Evolutionary conservation across 2,797 vertebrate genomes (phyloP), one percentile per base, ranked within the genome.

Genomic region (Scleropages formosus): DNA sequence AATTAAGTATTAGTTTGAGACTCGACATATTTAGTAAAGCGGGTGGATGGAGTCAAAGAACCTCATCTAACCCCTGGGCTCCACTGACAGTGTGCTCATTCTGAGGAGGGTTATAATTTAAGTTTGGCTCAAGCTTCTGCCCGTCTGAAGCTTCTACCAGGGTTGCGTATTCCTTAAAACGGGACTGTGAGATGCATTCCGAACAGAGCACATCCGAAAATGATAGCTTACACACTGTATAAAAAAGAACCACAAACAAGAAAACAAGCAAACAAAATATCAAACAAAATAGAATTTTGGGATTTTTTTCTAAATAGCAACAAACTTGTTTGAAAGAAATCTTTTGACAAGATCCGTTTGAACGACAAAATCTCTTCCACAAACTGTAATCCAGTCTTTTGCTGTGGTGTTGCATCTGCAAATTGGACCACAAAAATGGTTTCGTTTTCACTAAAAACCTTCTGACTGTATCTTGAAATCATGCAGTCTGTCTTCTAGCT

Each of bases 181-280:
- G 46, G 46, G 66, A 26, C 46, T 0, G 8, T 49, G 24, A 20
- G 4, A 44, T 44, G 4, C 20, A 8, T 68, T 68, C 46, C 8
- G 66, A 68, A 22, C 4, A 47, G n/a, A 47, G 47, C 6, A 31
- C 31, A 44, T 44, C 65, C 16, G 39, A 10, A 49, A 67, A 67
- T 20, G 31, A 67, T 46, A 67, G 65, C 16, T 67, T 67, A 39
- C 16, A 27, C 22, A 12, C 12, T 13, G 64, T 22, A 47, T 47
- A 47, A 44, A 1, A 4, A 67, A 20, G n/a, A 47, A 67, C 20
- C 65, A 20, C 65, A 67, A 47, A 47, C 65, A 22, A 68, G 26
- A 20, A 68, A 68, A 13, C 65, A 20, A 47, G 22, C 65, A 22
- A 68, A 24, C n/a, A 68, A 68, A 47, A 47, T 47, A 68, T 47